phyloP scores from a whole-genome alignment of 2,113 vertebrate genomes.

The Acanthisitta chloris region DNA sequence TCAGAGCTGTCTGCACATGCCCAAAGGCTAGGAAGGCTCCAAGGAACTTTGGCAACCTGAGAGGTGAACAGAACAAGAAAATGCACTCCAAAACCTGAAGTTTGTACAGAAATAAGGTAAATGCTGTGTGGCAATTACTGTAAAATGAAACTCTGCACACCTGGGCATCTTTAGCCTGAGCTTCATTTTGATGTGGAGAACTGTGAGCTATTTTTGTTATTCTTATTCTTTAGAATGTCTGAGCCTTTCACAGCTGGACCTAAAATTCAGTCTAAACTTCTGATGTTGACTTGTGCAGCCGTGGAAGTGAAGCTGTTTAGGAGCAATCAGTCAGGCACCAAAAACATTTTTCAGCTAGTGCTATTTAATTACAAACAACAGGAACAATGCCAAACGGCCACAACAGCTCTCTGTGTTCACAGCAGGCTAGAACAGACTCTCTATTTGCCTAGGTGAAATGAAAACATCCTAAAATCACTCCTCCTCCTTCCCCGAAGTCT shows the following conservation, averaged over 20 bases:
- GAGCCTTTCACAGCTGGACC: not conserved
- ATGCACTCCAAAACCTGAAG: not conserved
- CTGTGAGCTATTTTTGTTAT: not conserved
- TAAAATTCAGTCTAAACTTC: not conserved
- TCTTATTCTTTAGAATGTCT: not conserved
- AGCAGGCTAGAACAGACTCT: not conserved
- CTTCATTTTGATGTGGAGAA: not conserved
- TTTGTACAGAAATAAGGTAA: not conserved
- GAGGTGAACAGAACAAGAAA: not conserved
- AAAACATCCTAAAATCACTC: not conserved
- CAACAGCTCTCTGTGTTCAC: not conserved
- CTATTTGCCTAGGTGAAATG: not conserved
- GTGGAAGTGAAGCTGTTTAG: not conserved
- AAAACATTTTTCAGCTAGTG: not conserved
- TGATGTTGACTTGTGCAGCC: not conserved
- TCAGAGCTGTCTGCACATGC: not conserved
- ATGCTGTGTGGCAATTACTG: not conserved
- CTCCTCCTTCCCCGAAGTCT: not conserved
- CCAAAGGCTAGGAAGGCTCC: not conserved
- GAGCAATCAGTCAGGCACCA: not conserved
- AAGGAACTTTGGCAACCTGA: not conserved
- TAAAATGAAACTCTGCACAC: not conserved
- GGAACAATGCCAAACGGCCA: not conserved
- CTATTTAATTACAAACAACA: not conserved
- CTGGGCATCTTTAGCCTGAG: not conserved